Evolutionary conservation across 2,113 vertebrate genomes (phyloP).

Genomic region (Notarius quadriscutis): DNA sequence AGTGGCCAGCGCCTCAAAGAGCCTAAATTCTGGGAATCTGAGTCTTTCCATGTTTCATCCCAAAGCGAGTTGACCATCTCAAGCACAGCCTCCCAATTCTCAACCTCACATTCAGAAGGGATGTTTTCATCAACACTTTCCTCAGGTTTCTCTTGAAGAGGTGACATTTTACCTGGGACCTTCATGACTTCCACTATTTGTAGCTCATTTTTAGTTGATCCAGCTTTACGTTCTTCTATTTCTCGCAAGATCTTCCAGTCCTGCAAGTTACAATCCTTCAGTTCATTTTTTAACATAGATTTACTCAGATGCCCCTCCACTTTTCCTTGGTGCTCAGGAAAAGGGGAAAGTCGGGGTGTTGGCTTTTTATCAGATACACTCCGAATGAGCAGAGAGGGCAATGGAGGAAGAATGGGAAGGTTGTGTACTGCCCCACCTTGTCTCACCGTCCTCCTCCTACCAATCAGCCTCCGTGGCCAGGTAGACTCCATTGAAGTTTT

Average conservation of each 20-base stretch:
- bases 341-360: constrained; percentile 61
- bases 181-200: constrained; percentile 45
- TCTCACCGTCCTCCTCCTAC: constrained; percentile 74
- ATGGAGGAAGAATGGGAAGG: constrained; percentile 75
- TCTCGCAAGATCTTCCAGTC: constrained; percentile 72
- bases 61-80: constrained; percentile 76
- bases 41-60: constrained; percentile 70
- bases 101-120: constrained; percentile 46
- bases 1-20: constrained; percentile 75
- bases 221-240: constrained; percentile 59
- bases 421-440: constrained; percentile 77
- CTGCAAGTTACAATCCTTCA: constrained; percentile 72
- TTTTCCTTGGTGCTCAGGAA: constrained; percentile 66
- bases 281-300: constrained; percentile 68
- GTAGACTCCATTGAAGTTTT: constrained; percentile 72
- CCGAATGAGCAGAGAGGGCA: constrained; percentile 69
- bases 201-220: constrained; percentile 31
- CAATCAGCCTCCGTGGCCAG: constrained; percentile 75
- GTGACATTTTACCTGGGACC: constrained; percentile 38
- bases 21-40: constrained; percentile 65
- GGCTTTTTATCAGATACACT: constrained; percentile 69
- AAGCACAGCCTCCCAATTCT: constrained; percentile 72
- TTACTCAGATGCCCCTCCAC: constrained; percentile 62
- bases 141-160: constrained; percentile 43
- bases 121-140: constrained; percentile 33